Evolutionary conservation across 2,888 invertebrate genomes (phyloP).

Genomic region (Caenorhabditis imperialis): DNA sequence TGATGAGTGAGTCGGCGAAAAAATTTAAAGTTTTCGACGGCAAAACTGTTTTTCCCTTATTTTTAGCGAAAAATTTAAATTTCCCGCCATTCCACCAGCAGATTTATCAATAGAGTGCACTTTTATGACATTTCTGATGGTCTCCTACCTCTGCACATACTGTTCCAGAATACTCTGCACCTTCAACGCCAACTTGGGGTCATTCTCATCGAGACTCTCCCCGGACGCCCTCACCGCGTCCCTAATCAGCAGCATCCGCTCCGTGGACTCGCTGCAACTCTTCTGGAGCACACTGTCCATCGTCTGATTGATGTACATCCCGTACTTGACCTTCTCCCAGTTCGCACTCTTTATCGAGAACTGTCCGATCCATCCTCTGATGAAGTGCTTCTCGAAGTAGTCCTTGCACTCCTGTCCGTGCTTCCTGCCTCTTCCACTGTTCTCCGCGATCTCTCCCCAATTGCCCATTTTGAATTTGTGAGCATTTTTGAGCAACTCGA

Average conservation of each 20-base stretch:
- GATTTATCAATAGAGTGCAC: neutral
- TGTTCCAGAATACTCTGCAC: conserved; percentile 38
- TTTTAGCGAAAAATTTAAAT: too few relatives aligned
- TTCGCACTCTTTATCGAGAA: conserved; percentile 56
- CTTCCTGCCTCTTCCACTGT: conserved; percentile 20
- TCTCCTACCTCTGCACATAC: conserved; percentile 38
- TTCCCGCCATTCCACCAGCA: neutral
- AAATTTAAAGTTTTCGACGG: too few relatives aligned
- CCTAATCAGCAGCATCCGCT: conserved; percentile 46
- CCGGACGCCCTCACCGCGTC: conserved; percentile 39
- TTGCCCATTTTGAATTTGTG: conserved; percentile 66
- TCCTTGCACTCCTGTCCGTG: conserved; percentile 47
- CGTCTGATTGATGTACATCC: conserved; percentile 39
- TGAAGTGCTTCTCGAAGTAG: conserved; percentile 65
- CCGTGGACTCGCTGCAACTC: conserved; percentile 31
- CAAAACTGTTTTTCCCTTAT: too few relatives aligned
- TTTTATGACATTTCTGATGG: neutral
- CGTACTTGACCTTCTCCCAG: conserved; percentile 51
- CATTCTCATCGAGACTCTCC: conserved; percentile 21
- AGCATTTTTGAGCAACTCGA: conserved; percentile 57
- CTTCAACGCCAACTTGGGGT: conserved; percentile 27
- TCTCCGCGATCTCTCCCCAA: conserved; percentile 59
- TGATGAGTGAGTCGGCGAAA: too few relatives aligned
- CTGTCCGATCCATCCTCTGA: conserved; percentile 68
- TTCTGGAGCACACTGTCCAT: conserved; percentile 33